phyloP scores from a whole-genome alignment of 2,797 vertebrate genomes.

The Squalus acanthias region DNA sequence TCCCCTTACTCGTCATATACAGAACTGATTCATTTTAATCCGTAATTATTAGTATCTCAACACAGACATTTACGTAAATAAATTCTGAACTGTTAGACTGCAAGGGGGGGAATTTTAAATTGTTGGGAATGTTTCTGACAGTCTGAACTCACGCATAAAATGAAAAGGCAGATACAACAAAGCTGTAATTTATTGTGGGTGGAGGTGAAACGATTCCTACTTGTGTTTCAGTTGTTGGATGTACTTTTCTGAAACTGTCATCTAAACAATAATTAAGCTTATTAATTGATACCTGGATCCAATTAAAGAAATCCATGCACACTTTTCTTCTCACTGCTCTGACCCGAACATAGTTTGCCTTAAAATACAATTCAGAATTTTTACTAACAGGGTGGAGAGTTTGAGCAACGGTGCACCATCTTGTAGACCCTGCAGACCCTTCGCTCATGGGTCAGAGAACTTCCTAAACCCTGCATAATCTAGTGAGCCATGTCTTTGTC shows the following conservation, averaged over 20 bases:
- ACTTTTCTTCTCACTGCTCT: background rate
- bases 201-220: background rate
- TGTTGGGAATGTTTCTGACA: background rate
- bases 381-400: background rate
- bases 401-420: background rate
- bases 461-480: background rate
- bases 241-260: background rate
- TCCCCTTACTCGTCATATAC: background rate
- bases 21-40: background rate
- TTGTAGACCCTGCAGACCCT: background rate
- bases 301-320: background rate
- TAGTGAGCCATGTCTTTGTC: background rate
- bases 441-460: background rate
- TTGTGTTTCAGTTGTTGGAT: background rate
- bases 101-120: background rate
- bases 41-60: background rate
- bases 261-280: background rate
- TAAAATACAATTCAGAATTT: background rate
- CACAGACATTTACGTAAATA: no score
- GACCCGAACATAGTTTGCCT: background rate
- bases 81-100: no score
- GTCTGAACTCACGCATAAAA: background rate
- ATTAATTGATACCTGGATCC: background rate
- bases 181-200: background rate
- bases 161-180: background rate